These are phyloP conservation scores for Catharus fuscescens DNA, from an alignment of 2,113 vertebrate species.

Conservation along the genomic window DNA sequence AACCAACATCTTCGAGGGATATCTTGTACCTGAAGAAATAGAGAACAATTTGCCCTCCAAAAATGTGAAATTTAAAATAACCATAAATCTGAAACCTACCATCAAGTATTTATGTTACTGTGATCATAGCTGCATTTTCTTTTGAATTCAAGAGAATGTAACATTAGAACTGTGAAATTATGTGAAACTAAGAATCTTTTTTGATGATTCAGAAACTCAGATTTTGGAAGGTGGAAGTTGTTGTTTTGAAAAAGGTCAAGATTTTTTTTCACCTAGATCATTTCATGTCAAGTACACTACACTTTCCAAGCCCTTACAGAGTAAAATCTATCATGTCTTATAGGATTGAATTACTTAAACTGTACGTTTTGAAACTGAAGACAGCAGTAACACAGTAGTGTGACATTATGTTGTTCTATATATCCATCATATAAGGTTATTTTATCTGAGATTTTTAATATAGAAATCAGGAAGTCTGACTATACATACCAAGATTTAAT, in stretches of 20 bases:
- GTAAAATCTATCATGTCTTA: not conserved
- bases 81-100: not conserved
- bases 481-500: not conserved
- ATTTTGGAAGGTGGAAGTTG: not conserved
- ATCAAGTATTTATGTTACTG: not conserved
- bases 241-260: not conserved
- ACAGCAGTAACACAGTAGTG: not conserved
- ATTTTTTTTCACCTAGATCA: not conserved
- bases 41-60: not conserved
- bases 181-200: not conserved
- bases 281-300: not conserved
- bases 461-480: not conserved
- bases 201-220: not conserved
- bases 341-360: not conserved
- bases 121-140: not conserved
- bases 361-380: not conserved
- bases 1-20: not conserved
- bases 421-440: not conserved
- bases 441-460: not conserved
- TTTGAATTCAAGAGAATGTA: not conserved
- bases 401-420: not conserved
- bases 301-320: not conserved
- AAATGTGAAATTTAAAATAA: conserved; percentile 11
- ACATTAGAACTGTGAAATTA: not conserved
- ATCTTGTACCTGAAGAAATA: not conserved